These are phyloP conservation scores for Caenorhabditis sp. DNA, from an alignment of 2,888 invertebrate genomes.

Conservation along the genomic window DNA sequence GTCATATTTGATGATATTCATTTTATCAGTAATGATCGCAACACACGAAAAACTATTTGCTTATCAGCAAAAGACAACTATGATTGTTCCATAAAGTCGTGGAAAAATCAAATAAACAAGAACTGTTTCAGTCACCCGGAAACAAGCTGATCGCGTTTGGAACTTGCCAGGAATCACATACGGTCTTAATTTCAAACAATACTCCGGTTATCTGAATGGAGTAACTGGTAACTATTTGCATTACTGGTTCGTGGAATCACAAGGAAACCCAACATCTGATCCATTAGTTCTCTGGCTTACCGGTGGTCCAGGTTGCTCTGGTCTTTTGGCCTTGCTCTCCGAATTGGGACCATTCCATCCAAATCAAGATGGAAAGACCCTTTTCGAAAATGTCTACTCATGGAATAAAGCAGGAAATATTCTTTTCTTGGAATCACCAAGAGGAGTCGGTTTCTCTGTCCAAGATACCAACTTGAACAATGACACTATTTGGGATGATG, in stretches of 20 bases:
- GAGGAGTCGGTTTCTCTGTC: slow-evolving; percentile 74
- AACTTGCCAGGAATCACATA: slow-evolving; percentile 61
- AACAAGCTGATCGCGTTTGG: slow-evolving; percentile 56
- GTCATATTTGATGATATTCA: slow-evolving; percentile 17
- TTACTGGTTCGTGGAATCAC: slow-evolving; percentile 65
- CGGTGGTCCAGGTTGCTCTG: slow-evolving; percentile 71
- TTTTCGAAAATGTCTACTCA: slow-evolving; percentile 67
- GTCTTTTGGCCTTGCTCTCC: slow-evolving; percentile 51
- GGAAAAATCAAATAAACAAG: neutral
- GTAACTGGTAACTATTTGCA: slow-evolving; percentile 59
- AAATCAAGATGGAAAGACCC: slow-evolving; percentile 66
- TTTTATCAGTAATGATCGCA: neutral
- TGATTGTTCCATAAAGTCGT: neutral
- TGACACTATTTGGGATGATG: slow-evolving; percentile 50
- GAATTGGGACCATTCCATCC: slow-evolving; percentile 61
- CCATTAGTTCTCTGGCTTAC: slow-evolving; percentile 73
- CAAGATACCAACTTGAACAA: slow-evolving; percentile 53
- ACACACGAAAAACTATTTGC: neutral
- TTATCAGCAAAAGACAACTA: neutral
- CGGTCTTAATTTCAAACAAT: slow-evolving; percentile 71
- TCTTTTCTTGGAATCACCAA: slow-evolving; percentile 74
- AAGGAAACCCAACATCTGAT: slow-evolving; percentile 70
- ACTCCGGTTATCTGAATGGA: slow-evolving; percentile 72
- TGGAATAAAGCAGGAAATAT: slow-evolving; percentile 73
- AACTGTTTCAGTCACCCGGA: slow-evolving; percentile 43